Percentiles rank a stretch among this genome's conserved stretches.
Conservation (phyloP, 2,888 invertebrate species). For the Chromoteleia sp. region DNA sequence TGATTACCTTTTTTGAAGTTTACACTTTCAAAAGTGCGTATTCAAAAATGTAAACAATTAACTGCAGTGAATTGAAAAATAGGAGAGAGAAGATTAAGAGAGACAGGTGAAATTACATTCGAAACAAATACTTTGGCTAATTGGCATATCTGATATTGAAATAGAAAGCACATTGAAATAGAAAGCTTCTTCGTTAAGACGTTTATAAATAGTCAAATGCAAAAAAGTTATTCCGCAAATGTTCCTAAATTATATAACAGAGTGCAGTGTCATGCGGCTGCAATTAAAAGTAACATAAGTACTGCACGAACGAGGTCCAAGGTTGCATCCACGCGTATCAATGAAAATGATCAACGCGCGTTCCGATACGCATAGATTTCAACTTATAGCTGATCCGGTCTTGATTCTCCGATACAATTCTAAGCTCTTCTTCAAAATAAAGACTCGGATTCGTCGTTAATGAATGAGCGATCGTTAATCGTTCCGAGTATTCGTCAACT, state of each 20-base stretch:
- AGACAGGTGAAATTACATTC: too few species aligned
- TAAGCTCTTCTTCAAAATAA: not conserved
- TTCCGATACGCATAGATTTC: slow-evolving; percentile 50
- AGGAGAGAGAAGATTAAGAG: too few species aligned
- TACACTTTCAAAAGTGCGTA: too few species aligned
- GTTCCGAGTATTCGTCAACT: slow-evolving; percentile 5
- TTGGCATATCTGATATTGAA: too few species aligned
- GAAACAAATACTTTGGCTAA: too few species aligned
- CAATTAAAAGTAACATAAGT: slow-evolving; percentile 65
- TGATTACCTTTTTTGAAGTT: too few species aligned
- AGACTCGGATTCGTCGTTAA: not conserved
- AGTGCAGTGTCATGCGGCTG: slow-evolving; percentile 67
- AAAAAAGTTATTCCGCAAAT: slow-evolving; percentile 44
- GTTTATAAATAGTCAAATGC: slow-evolving; percentile 42
- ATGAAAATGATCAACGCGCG: slow-evolving; percentile 62
- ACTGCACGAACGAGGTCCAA: slow-evolving; percentile 62
- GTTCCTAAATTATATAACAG: slow-evolving; percentile 65
- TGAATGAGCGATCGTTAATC: too few species aligned
- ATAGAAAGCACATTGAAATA: slow-evolving; percentile 1
- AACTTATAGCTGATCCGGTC: not conserved
- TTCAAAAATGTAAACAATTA: too few species aligned
- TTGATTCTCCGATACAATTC: slow-evolving; percentile 1
- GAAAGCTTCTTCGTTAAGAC: not conserved
- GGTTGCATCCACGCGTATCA: slow-evolving; percentile 57
- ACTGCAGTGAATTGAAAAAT: too few species aligned